phyloP scores from a whole-genome alignment of 1,140 invertebrate species.

The Pentalonia nigronervosa region DNA sequence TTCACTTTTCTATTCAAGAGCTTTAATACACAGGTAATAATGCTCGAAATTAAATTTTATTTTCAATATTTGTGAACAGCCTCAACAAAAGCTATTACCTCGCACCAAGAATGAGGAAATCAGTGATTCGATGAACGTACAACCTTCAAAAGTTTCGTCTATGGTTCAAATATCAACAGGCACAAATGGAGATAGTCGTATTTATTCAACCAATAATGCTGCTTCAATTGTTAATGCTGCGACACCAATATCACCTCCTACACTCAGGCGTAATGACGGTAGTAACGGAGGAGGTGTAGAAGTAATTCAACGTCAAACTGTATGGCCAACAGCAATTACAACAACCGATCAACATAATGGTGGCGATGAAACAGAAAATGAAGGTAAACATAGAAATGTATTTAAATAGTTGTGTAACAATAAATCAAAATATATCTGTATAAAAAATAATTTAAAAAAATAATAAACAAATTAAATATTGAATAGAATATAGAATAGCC shows the following conservation, averaged over 20 bases:
- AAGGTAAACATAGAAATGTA: slow-evolving; percentile 18
- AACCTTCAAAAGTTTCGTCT: background rate
- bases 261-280: background rate
- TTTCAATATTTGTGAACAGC: background rate
- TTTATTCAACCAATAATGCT: slow-evolving; percentile 10
- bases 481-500: background rate
- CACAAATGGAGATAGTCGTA: background rate
- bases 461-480: background rate
- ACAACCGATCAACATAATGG: background rate
- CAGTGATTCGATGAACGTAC: background rate
- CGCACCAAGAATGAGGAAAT: background rate
- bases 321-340: slow-evolving; percentile 10
- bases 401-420: background rate
- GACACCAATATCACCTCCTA: background rate
- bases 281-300: background rate
- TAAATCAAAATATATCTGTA: background rate
- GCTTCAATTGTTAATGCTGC: background rate
- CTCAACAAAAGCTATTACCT: slow-evolving; percentile 28
- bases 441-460: background rate
- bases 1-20: background rate
- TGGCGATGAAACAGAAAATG: background rate
- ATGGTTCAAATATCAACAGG: slow-evolving; percentile 13
- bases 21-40: background rate
- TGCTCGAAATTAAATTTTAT: background rate
- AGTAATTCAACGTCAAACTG: slow-evolving; percentile 8